Evolutionary conservation across 2,888 invertebrate species (phyloP).

Genomic region (Nemapogon koenigi): DNA sequence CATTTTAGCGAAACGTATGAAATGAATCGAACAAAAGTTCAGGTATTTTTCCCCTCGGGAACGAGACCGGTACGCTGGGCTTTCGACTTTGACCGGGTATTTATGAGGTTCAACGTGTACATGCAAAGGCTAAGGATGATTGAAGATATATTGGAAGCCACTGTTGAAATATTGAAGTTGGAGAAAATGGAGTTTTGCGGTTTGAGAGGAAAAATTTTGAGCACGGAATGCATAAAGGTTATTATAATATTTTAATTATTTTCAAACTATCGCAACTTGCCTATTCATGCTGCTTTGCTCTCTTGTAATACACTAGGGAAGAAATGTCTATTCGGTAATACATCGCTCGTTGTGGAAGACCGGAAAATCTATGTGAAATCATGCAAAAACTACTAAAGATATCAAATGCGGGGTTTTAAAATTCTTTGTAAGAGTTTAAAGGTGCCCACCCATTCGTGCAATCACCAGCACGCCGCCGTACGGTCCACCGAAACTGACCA

Average conservation of each 20-base stretch:
- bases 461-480: too few relatives aligned
- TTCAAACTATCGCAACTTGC: too few relatives aligned
- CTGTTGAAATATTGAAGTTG: conserved; percentile 82
- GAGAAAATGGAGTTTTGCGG: conserved; percentile 86
- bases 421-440: too few relatives aligned
- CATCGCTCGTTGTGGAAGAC: conserved; percentile 85
- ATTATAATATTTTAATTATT: background rate
- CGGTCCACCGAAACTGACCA: too few relatives aligned
- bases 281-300: too few relatives aligned
- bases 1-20: conserved; percentile 51
- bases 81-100: conserved; percentile 75
- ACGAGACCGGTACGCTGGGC: conserved; percentile 74
- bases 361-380: conserved; percentile 82
- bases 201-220: conserved; percentile 67
- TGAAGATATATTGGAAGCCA: conserved; percentile 74
- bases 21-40: conserved; percentile 59
- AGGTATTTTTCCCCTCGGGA: conserved; percentile 58
- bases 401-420: too few relatives aligned
- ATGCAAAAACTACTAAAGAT: too few relatives aligned
- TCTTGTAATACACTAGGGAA: too few relatives aligned
- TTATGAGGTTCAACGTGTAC: conserved; percentile 70
- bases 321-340: too few relatives aligned
- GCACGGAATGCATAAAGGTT: conserved; percentile 54
- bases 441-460: too few relatives aligned
- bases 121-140: conserved; percentile 69